A percentile compares a stretch with the other conserved stretches of the same genome.
Conservation (phyloP, 1,140 invertebrate species). For the Acromyrmex echinatior region DNA sequence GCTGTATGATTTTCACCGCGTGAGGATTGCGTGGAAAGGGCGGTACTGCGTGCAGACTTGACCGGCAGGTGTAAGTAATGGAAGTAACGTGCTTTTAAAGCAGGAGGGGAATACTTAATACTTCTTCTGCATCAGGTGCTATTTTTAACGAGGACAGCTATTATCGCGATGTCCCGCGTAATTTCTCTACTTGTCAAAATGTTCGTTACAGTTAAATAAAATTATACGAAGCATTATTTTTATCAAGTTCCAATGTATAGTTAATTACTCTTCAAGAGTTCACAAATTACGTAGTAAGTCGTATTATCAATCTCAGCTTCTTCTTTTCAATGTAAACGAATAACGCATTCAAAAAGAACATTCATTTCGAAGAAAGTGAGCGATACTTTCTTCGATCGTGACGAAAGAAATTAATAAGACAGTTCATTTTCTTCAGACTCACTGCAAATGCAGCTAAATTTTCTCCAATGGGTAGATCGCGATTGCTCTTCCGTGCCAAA, state of each 20-base stretch:
- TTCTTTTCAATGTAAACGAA: neutral
- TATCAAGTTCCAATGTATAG: neutral
- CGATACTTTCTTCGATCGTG: neutral
- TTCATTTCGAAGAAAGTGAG: neutral
- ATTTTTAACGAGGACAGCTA: slow-evolving; percentile 64
- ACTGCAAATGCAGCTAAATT: neutral
- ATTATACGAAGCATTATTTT: neutral
- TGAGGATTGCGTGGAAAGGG: slow-evolving; percentile 69
- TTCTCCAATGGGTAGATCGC: neutral
- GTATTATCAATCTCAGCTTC: neutral
- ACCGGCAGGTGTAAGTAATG: slow-evolving; percentile 74
- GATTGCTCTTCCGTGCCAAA: neutral
- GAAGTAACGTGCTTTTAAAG: slow-evolving; percentile 76
- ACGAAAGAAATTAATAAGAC: neutral
- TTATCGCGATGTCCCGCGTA: slow-evolving; percentile 59
- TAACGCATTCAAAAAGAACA: neutral
- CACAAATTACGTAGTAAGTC: neutral
- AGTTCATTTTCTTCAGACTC: neutral
- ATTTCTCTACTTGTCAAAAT: slow-evolving; percentile 71
- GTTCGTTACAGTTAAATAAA: neutral
- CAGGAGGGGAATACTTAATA: slow-evolving; percentile 75
- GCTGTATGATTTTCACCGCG: slow-evolving; percentile 62
- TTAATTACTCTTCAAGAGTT: neutral
- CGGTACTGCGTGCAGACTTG: slow-evolving; percentile 64
- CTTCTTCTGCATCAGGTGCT: slow-evolving; percentile 73